Evolutionary conservation across 2,797 vertebrate species (phyloP).

Genomic region (Erpetoichthys calabaricus): DNA sequence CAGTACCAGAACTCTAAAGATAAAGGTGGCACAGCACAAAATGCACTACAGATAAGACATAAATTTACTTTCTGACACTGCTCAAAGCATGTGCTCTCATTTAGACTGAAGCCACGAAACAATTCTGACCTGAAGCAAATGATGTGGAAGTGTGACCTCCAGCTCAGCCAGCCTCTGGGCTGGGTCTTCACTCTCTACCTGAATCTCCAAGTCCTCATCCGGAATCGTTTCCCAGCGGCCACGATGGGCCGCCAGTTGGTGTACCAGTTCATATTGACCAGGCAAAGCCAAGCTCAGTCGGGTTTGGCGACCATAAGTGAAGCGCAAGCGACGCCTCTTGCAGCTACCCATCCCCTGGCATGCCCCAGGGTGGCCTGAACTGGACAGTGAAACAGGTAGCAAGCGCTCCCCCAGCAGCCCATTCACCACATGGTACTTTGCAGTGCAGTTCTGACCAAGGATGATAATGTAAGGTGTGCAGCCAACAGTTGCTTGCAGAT

Average conservation of each 20-base stretch:
- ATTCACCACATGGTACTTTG: constrained; percentile 78
- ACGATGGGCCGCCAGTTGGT: constrained; percentile 72
- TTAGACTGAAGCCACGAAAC: background rate
- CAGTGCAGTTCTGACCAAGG: constrained; percentile 77
- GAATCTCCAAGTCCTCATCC: constrained; percentile 77
- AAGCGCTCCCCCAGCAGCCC: constrained; percentile 72
- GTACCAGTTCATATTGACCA: constrained; percentile 87
- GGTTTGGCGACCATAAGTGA: constrained; percentile 72
- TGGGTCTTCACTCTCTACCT: constrained; percentile 65
- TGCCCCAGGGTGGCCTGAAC: constrained; percentile 17
- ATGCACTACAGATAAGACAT: too few relatives aligned
- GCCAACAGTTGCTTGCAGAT: constrained; percentile 58
- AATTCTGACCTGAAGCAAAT: constrained; percentile 73
- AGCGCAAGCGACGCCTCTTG: constrained; percentile 72
- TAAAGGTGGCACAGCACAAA: too few relatives aligned
- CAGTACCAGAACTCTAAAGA: too few relatives aligned
- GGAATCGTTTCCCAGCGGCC: constrained; percentile 87
- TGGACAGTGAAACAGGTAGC: constrained; percentile 54
- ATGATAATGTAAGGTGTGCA: constrained; percentile 73
- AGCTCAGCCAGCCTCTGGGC: constrained; percentile 77
- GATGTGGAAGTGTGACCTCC: constrained; percentile 81
- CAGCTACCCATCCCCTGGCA: constrained; percentile 58
- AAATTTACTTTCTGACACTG: too few relatives aligned
- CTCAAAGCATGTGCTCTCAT: too few relatives aligned
- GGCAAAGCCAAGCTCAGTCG: constrained; percentile 77